Conservation (phyloP, 1,140 invertebrate species). For the Triops longicaudatus region DNA sequence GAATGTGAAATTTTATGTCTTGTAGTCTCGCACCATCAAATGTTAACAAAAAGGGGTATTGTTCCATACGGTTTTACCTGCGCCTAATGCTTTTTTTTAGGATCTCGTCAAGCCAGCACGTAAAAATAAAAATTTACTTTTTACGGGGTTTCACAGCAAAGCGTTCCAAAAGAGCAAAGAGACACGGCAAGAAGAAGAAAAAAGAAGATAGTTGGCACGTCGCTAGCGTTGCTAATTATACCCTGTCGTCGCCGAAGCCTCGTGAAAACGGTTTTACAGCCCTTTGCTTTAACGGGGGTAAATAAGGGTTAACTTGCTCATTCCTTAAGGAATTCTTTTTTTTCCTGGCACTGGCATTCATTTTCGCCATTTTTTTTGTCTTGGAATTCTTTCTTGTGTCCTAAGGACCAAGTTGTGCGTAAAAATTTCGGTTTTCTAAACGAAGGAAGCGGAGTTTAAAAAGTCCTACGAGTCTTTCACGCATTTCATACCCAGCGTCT, state of each 20-base stretch:
- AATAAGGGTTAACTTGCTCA: neutral
- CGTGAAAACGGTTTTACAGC: slow-evolving; percentile 9
- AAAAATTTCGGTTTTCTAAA: too few relatives aligned
- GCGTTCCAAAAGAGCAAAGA: neutral
- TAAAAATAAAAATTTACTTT: neutral
- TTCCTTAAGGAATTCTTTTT: neutral
- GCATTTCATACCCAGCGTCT: neutral
- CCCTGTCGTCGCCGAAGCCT: slow-evolving; percentile 4
- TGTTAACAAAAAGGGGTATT: too few relatives aligned
- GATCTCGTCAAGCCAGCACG: too few relatives aligned
- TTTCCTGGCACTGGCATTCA: neutral
- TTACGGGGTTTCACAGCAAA: neutral
- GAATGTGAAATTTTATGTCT: neutral
- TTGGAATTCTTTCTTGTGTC: neutral
- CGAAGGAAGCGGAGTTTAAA: neutral
- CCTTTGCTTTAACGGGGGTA: neutral
- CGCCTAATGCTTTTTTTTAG: too few relatives aligned
- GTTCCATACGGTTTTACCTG: too few relatives aligned
- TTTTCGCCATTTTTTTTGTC: neutral
- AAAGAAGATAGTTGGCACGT: slow-evolving; percentile 3
- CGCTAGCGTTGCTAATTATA: slow-evolving; percentile 15
- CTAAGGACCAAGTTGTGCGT: neutral
- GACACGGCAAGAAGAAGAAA: neutral
- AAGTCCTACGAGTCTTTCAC: neutral
- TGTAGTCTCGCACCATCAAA: neutral